These are phyloP conservation scores for Andrena chrysosceles DNA, from an alignment of 2,888 invertebrate genomes.

Conservation along the genomic window DNA sequence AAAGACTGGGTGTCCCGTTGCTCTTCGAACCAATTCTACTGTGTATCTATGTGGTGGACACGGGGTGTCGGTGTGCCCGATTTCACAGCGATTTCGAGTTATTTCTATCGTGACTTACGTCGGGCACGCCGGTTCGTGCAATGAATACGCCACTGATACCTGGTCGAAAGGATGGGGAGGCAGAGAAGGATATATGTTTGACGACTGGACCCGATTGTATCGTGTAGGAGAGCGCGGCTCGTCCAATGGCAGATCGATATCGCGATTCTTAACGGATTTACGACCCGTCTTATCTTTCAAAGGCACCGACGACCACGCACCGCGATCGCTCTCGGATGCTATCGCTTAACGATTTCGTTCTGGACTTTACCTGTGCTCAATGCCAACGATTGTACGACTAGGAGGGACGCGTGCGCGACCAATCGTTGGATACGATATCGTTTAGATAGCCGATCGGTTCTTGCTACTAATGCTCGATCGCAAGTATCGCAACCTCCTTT, in stretches of 20 bases:
- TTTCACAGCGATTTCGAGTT: constrained; percentile 34
- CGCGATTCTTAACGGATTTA: constrained; percentile 73
- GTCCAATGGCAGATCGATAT: constrained; percentile 73
- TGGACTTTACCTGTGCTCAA: constrained; percentile 65
- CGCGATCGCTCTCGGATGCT: constrained; percentile 55
- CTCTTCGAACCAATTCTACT: constrained; percentile 23
- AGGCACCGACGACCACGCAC: constrained; percentile 71
- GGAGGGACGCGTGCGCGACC: constrained; percentile 33
- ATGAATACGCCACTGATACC: constrained; percentile 61
- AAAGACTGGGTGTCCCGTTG: constrained; percentile 13
- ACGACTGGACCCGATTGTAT: constrained; percentile 70
- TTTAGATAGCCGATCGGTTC: constrained; percentile 53
- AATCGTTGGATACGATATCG: constrained; percentile 58
- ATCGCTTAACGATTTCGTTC: constrained; percentile 73
- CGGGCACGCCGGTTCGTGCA: constrained; percentile 39
- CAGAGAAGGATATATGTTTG: constrained; percentile 55
- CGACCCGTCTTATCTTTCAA: constrained; percentile 74
- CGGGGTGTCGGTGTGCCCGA: constrained; percentile 5
- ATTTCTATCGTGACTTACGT: constrained; percentile 43
- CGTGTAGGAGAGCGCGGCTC: constrained; percentile 50
- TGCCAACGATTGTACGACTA: constrained; percentile 66
- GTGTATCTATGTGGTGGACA: neutral
- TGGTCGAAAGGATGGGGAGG: constrained; percentile 1
- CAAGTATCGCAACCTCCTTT: constrained; percentile 24
- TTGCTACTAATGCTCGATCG: neutral